A percentile compares a stretch with the other conserved stretches of the same genome.
Evolutionary conservation across 2,797 vertebrate species (phyloP).

Genomic region (Sphenodon punctatus): DNA sequence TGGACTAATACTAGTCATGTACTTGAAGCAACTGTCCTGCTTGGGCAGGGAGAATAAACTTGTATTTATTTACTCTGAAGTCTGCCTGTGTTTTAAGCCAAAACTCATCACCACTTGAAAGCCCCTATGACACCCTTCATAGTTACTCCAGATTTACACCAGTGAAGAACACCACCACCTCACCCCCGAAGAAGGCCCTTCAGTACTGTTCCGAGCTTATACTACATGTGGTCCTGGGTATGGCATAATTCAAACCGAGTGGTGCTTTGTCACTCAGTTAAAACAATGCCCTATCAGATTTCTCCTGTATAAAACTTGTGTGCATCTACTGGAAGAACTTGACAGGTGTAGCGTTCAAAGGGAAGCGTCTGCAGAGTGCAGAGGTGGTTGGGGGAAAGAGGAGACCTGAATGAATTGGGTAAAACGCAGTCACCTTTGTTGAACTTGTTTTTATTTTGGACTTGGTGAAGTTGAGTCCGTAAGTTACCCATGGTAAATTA

Average conservation of each 20-base stretch:
- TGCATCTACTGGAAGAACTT: not conserved
- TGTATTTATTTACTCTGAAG: no score
- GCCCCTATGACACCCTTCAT: no score
- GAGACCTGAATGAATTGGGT: not conserved
- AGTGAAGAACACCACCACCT: no score
- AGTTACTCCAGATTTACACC: no score
- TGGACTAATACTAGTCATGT: no score
- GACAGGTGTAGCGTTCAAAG: not conserved
- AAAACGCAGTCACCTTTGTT: not conserved
- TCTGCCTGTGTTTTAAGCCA: no score
- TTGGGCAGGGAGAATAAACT: no score
- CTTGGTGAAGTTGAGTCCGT: not conserved
- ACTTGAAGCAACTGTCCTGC: no score
- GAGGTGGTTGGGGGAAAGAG: not conserved
- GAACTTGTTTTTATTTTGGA: not conserved
- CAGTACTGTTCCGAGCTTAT: no score
- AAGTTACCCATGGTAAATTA: not conserved
- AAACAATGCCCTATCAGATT: not conserved
- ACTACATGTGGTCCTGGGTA: no score
- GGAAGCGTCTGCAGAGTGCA: not conserved
- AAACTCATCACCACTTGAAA: no score
- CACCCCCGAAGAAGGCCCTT: no score
- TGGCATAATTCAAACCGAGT: not conserved
- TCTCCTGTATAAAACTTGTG: not conserved
- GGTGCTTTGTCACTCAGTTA: accelerated